These are phyloP conservation scores for Chymomyza caudatula DNA, from an alignment of 2,888 invertebrate genomes.

Conservation along the genomic window DNA sequence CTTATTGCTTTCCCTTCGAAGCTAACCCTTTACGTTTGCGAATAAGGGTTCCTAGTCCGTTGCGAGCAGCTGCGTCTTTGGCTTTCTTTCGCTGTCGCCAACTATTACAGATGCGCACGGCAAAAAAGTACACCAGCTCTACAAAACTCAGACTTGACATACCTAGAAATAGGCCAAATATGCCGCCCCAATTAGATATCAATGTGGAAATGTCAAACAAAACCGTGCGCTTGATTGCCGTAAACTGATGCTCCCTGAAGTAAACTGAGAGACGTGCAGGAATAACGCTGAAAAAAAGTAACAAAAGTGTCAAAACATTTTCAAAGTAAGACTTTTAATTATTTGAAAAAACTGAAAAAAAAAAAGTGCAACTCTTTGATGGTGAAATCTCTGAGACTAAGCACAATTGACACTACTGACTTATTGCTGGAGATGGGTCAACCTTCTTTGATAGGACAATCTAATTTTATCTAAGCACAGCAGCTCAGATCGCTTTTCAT, in stretches of 20 bases:
- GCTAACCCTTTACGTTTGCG: not conserved
- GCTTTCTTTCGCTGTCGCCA: slow-evolving; percentile 60
- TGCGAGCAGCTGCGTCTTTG: slow-evolving; percentile 35
- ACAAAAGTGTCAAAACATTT: not conserved
- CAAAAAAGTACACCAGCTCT: slow-evolving; percentile 80
- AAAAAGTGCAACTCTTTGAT: not conserved
- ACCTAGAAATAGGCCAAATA: slow-evolving; percentile 80
- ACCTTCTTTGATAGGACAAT: too few relatives aligned
- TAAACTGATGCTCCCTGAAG: slow-evolving; percentile 86
- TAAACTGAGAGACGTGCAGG: slow-evolving; percentile 83
- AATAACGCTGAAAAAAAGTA: slow-evolving; percentile 74
- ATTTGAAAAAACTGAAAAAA: not conserved
- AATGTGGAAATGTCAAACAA: slow-evolving; percentile 84
- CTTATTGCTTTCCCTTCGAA: not conserved
- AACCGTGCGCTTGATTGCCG: slow-evolving; percentile 83
- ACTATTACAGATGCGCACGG: slow-evolving; percentile 75
- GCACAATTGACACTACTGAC: too few relatives aligned
- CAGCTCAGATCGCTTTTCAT: too few relatives aligned
- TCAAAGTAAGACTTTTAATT: too few relatives aligned
- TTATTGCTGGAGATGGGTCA: too few relatives aligned
- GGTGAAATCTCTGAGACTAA: too few relatives aligned
- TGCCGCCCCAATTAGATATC: slow-evolving; percentile 84
- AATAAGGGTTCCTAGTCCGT: not conserved
- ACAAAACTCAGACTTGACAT: slow-evolving; percentile 78
- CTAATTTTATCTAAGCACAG: too few relatives aligned